phyloP scores from a whole-genome alignment of 2,113 vertebrate species.

The Dasypus novemcinctus region DNA sequence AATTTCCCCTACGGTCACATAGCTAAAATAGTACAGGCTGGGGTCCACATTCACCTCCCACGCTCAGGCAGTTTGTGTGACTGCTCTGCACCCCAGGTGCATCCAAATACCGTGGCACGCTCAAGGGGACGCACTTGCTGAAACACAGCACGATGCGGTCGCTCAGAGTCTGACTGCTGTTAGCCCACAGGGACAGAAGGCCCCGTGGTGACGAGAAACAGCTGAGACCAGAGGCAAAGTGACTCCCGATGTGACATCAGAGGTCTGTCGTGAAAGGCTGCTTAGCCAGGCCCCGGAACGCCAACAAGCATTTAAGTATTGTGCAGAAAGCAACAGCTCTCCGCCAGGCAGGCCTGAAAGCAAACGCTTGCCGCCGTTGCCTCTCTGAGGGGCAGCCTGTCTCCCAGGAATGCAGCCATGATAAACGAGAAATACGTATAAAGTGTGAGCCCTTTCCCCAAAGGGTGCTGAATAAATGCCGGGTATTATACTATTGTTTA shows the following conservation, averaged over 20 bases:
- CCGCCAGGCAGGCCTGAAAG: not conserved
- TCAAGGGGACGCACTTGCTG: not conserved
- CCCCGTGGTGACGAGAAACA: not conserved
- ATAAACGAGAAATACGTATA: conserved; percentile 76
- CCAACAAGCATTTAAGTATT: not conserved
- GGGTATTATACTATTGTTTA: conserved; percentile 77
- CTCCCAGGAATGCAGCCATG: conserved; percentile 76
- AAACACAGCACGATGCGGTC: not conserved
- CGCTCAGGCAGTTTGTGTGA: too few species aligned
- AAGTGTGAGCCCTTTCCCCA: conserved; percentile 65
- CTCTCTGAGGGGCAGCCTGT: conserved; percentile 64
- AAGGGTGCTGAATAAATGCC: conserved; percentile 70
- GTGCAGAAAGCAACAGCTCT: not conserved
- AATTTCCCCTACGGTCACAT: not conserved
- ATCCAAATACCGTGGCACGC: accelerated
- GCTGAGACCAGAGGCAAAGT: not conserved
- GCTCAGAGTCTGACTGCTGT: not conserved
- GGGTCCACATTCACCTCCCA: not conserved
- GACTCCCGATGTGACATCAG: not conserved
- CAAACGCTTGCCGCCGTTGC: not conserved
- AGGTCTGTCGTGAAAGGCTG: not conserved
- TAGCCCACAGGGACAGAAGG: not conserved
- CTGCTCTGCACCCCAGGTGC: not conserved
- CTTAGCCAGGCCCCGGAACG: not conserved
- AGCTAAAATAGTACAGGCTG: too few species aligned